Evolutionary conservation across 2,797 vertebrate genomes (phyloP), one percentile per base, ranked within the genome.

Genomic region (Nasua narica): DNA sequence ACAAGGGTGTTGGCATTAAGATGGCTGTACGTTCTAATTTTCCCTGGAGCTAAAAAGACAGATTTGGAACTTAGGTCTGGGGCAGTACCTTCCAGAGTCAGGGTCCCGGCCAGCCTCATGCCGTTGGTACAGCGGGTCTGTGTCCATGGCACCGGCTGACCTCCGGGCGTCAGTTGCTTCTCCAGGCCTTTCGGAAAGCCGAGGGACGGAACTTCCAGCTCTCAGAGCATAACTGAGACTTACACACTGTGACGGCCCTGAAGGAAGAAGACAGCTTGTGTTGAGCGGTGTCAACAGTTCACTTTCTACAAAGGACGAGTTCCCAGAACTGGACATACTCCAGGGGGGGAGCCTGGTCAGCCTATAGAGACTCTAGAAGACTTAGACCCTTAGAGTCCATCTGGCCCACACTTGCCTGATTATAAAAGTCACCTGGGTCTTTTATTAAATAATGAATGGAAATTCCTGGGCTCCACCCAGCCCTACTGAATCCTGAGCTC

Each of bases 181-280:
- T n/a, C n/a, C 37, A 7, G n/a, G 7, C 23, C 82, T 92, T 86
- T 77, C 32, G 92, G 52, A 92, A 91, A 91, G 74, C 65, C 56
- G 83, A 67, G n/a, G n/a, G 37, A 35, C 90, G 88, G 83, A 89
- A 69, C 83, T 95, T 89, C 16, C 76, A 58, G 35, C 95, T 91
- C 83, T 77, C 69, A 48, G 50, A 91, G 54, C 48, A 14, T 90
- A 82, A 92, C 62, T 94, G 83, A 91, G 77, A 90, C 58, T 67
- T 79, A 90, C 94, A 82, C 56, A 25, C 54, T 19, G 65, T 81
- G 43, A 32, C 25, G 81, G 4, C 50, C 78, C 62, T 86, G 29
- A 69, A 88, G n/a, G 54, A 74, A 92, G 37, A 58, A 43, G 82
- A 86, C 54, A 32, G 19, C 43, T 67, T 52, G 21, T 60, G 19